Percentiles rank a stretch among this genome's conserved stretches.
phyloP scores from a whole-genome alignment of 2,888 invertebrate species.

The Catocala fraxini region DNA sequence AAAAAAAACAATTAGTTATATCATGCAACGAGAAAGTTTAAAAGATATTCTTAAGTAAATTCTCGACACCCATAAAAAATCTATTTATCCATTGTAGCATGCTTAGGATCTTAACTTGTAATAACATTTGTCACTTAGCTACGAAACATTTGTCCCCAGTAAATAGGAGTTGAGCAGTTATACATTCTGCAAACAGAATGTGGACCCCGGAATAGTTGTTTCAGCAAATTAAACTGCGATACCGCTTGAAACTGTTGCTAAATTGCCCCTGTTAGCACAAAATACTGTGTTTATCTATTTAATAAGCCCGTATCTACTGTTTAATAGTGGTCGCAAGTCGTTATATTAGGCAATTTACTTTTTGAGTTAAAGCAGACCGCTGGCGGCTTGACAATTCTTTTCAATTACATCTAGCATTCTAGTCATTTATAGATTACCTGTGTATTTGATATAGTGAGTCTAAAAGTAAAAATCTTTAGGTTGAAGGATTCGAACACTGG shows the following conservation, averaged over 20 bases:
- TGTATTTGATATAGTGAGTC: no score
- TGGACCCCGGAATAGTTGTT: not conserved
- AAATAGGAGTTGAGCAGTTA: not conserved
- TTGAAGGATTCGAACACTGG: no score
- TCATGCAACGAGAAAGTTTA: no score
- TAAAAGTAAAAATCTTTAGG: no score
- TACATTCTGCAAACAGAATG: slow-evolving; percentile 1
- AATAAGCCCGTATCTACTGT: not conserved
- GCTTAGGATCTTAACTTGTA: not conserved
- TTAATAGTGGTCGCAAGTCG: not conserved
- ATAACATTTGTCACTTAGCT: not conserved
- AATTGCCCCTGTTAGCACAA: not conserved
- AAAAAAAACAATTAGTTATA: no score
- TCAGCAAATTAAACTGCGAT: not conserved
- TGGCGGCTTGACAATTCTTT: no score
- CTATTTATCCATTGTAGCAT: no score
- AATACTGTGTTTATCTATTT: not conserved
- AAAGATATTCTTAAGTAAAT: no score
- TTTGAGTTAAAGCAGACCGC: no score
- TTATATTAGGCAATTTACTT: not conserved
- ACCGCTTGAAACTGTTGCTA: not conserved
- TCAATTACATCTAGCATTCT: no score
- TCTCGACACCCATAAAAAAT: no score
- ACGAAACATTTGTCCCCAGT: not conserved
- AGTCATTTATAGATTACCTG: no score